phyloP scores from a whole-genome alignment of 2,113 vertebrate species.

The Salminus brasiliensis region DNA sequence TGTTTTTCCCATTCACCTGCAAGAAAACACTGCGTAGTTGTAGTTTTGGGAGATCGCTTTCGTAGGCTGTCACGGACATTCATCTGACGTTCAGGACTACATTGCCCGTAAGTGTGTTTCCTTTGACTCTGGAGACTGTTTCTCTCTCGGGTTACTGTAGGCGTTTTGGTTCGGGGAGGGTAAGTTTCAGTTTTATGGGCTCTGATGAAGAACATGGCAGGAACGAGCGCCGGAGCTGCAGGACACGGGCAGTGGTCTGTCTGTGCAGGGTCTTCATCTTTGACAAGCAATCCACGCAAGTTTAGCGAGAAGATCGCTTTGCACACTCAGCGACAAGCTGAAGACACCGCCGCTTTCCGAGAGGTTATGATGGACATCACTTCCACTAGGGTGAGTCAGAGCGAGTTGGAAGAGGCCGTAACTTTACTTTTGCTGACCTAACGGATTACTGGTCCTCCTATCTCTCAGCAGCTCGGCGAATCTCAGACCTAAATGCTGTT shows the following conservation, averaged over 20 bases:
- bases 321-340: conserved; percentile 83
- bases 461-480: not conserved
- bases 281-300: conserved; percentile 80
- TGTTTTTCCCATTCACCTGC: not conserved
- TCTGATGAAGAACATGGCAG: conserved; percentile 76
- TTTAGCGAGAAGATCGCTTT: conserved; percentile 86
- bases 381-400: conserved; percentile 78
- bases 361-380: conserved; percentile 86
- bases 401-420: not conserved
- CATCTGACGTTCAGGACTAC: conserved; percentile 30
- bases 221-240: conserved; percentile 68
- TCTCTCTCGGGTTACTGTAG: conserved; percentile 33
- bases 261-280: conserved; percentile 54
- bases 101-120: conserved; percentile 41
- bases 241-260: conserved; percentile 67
- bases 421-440: not conserved
- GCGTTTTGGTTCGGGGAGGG: conserved; percentile 31
- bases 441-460: not conserved
- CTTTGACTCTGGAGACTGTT: conserved; percentile 39
- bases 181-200: conserved; percentile 9
- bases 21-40: conserved; percentile 12
- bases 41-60: not conserved
- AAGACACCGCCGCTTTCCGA: conserved; percentile 86
- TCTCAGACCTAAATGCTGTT: not conserved
- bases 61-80: not conserved